phyloP scores from a whole-genome alignment of 92 coral and sea anemone genomes.

The Nematostella vectensis region DNA sequence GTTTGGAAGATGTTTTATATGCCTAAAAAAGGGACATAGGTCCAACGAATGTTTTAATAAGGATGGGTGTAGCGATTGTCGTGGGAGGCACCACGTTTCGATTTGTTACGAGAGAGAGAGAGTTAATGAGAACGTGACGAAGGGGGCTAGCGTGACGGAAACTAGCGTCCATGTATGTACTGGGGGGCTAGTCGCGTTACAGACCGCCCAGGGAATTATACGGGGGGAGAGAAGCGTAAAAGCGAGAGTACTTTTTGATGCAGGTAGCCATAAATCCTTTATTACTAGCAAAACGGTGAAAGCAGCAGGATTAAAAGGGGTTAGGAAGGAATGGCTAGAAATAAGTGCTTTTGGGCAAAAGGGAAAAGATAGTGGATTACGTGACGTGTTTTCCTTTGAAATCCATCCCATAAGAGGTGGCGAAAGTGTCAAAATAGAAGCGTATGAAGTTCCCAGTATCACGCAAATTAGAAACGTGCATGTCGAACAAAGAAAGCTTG shows the following conservation, averaged over 20 bases:
- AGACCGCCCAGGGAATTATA: slow-evolving; percentile 30
- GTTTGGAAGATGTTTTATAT: slow-evolving; percentile 11
- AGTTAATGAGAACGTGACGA: slow-evolving; percentile 7
- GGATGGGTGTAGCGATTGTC: neutral
- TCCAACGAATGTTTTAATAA: neutral
- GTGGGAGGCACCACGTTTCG: slow-evolving; percentile 1
- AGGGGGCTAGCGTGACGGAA: slow-evolving; percentile 7
- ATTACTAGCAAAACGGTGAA: slow-evolving; percentile 4
- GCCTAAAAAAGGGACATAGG: slow-evolving; percentile 6
- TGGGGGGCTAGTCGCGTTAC: slow-evolving; percentile 24
- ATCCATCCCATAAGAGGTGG: slow-evolving; percentile 8
- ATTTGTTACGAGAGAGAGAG: neutral
- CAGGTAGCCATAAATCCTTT: slow-evolving; percentile 25
- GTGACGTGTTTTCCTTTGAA: slow-evolving; percentile 1
- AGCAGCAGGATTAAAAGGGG: slow-evolving; percentile 8
- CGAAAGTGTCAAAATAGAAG: slow-evolving; percentile 1
- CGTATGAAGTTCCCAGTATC: slow-evolving; percentile 19
- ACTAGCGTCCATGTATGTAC: too few relatives aligned
- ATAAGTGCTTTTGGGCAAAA: slow-evolving; percentile 18
- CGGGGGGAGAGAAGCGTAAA: slow-evolving; percentile 8
- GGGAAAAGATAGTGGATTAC: neutral
- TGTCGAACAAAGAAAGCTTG: slow-evolving; percentile 18
- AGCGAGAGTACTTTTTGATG: slow-evolving; percentile 31
- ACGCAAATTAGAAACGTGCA: slow-evolving; percentile 4
- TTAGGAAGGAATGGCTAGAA: slow-evolving; percentile 28